Evolutionary conservation across 2,113 vertebrate species (phyloP), one percentile per base, ranked within the genome.

Genomic region (Brachirus orientalis): DNA sequence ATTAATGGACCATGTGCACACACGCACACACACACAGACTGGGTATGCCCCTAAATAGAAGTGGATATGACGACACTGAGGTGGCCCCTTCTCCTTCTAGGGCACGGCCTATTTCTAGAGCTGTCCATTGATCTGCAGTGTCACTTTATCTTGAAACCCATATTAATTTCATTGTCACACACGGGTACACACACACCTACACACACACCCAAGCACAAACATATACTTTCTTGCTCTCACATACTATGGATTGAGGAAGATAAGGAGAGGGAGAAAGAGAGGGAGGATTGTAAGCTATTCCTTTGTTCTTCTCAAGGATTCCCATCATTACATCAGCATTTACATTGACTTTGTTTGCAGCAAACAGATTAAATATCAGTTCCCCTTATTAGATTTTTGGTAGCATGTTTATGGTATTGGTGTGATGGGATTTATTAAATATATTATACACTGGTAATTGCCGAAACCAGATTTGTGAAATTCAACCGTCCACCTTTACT

Each of bases 11-110:
- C 81, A 82, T 47, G 6, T 53, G 62, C 76, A 43, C 76, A 37
- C 59, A 63, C 60, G 44, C 67, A 38, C 51, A 48, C 44, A 43
- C 10, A 36, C 60, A 64, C 77, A 82, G 38, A 50, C 76, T 63
- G 80, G 83, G 14, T 57, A 48, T 79, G 86, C 87, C 18, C 43
- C 28, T 89, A 88, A 93, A 93, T 90, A 94, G 91, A 92, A 91
- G 77, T 56, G 89, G 88, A 94, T 92, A 55, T 82, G 84, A 89
- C 89, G 87, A 91, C 93, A 92, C 90, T 88, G 85, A 91, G 83
- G 79, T 70, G 59, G 72, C 72, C 78, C 80, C 76, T 70, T 82
- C 79, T 88, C 90, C 84, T 90, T 92, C 82, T 90, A 88, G 63
- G 83, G 88, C 75, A 35, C 81, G 80, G 81, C 73, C 88, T 91